Evolutionary conservation across 2,797 vertebrate species (phyloP).

Genomic region (Parotocinclus haroldoi): DNA sequence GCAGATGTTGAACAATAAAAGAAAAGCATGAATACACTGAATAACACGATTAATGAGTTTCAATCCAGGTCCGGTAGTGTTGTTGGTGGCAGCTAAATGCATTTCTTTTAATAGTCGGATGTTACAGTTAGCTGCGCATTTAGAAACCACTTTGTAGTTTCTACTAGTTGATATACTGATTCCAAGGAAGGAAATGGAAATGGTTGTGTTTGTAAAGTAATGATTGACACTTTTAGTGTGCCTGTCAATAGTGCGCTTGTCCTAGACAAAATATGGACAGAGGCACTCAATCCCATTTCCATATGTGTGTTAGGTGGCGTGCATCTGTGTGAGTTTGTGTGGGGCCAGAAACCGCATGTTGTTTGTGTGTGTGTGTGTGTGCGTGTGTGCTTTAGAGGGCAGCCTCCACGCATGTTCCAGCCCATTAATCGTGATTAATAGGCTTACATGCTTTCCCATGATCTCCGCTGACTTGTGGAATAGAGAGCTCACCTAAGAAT

Average conservation of each 20-base stretch:
- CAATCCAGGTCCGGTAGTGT: no score
- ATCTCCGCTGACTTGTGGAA: constrained; percentile 71
- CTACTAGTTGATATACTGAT: no score
- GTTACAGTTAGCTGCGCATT: no score
- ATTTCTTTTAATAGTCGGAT: no score
- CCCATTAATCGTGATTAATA: constrained; percentile 82
- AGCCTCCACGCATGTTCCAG: constrained; percentile 72
- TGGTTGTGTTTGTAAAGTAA: not conserved
- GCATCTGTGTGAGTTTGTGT: constrained; percentile 32
- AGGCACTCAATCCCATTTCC: not conserved
- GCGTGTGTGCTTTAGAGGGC: constrained; percentile 65
- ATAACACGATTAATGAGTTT: no score
- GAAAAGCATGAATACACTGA: no score
- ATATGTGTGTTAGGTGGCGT: constrained; percentile 25
- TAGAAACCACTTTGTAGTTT: no score
- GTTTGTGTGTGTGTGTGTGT: constrained; percentile 49
- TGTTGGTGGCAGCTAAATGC: no score
- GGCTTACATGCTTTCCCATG: constrained; percentile 73
- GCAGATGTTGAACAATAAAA: no score
- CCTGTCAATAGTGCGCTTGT: not conserved
- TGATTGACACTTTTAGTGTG: not conserved
- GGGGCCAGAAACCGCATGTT: constrained; percentile 27
- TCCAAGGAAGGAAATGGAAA: not conserved
- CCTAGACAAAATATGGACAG: not conserved
- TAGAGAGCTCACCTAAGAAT: constrained; percentile 67